These are phyloP conservation scores for Pangasius djambal DNA, from an alignment of 2,797 vertebrate species.

Conservation along the genomic window DNA sequence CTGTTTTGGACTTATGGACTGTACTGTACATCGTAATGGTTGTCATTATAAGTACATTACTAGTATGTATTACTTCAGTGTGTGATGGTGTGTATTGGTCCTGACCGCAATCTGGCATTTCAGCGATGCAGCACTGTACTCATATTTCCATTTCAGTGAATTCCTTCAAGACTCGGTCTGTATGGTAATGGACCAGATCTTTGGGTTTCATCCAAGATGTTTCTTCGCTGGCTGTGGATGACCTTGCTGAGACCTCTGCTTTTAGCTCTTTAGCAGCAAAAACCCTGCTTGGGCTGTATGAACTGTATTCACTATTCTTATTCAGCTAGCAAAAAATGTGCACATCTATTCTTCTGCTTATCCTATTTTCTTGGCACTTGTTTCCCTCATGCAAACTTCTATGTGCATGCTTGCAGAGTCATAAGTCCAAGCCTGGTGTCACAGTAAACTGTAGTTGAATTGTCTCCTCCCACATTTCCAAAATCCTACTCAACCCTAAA, in stretches of 20 bases:
- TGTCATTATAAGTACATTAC: background rate
- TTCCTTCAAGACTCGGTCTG: slow-evolving; percentile 3
- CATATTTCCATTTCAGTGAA: slow-evolving; percentile 22
- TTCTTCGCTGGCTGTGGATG: slow-evolving; percentile 35
- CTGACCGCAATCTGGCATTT: slow-evolving; percentile 11
- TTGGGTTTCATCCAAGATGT: slow-evolving; percentile 35
- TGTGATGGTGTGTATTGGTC: slow-evolving; percentile 1
- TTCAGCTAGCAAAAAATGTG: background rate
- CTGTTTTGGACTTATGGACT: background rate
- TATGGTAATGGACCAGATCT: slow-evolving; percentile 21
- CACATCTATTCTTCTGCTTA: background rate
- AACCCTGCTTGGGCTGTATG: background rate
- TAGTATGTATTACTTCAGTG: slow-evolving; percentile 11
- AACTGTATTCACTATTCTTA: slow-evolving; percentile 1
- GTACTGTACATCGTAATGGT: background rate
- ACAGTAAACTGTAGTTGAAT: background rate
- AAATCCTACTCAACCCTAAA: background rate
- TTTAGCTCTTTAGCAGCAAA: slow-evolving; percentile 10
- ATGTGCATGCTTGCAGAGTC: background rate
- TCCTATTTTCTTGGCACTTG: background rate
- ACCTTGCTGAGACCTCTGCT: slow-evolving; percentile 19
- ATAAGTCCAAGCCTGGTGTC: background rate
- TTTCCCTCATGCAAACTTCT: background rate
- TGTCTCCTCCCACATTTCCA: background rate
- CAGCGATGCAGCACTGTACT: background rate